Evolutionary conservation across 2,113 vertebrate genomes (phyloP), one percentile per base, ranked within the genome.

Genomic region (Oreotrochilus melanogaster): DNA sequence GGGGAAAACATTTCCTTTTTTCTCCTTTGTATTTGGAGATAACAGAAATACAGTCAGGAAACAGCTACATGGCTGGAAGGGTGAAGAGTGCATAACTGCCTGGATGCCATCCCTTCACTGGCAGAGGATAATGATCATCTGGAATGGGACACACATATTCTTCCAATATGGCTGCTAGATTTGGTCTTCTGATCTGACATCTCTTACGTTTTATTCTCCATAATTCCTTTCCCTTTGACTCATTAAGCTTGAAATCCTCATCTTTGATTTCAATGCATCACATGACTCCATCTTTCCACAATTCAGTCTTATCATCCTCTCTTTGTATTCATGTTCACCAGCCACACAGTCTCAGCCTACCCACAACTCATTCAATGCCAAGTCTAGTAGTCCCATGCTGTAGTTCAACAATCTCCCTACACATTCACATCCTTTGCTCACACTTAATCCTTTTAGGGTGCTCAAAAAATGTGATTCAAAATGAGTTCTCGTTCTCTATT

Each of bases 171-270:
- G 42, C 60, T 45, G 31, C 88, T 90, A 45, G 76, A 80, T 76
- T 92, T 90, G 95, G 82, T 39, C 42, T 74, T 56, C 58, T 79
- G 43, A 58, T 58, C 37, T 33, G 91, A 81, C 0, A 0, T 62
- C 58, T 89, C 45, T 78, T 85, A n/a, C 51, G 43, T 35, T 92
- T 89, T n/a, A 75, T 47, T 92, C 66, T 73, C 42, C 70, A 31
- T 11, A 21, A 10, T 78, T 92, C 76, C 69, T 75, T 74, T 91
- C 74, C 80, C 73, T 92, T 78, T 89, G 89, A 82, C 56, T 88
- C 92, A 82, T 19, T 7, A 82, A 27, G 74, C 48, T 54, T 78
- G 71, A 93, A 89, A 72, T 23, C 35, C 30, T 47, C 30, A 19
- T 61, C 54, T 88, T 73, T 76, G 58, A 78, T 83, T 74, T 83